Conservation (phyloP, 2,113 vertebrate species). For the Candoia aspera region DNA sequence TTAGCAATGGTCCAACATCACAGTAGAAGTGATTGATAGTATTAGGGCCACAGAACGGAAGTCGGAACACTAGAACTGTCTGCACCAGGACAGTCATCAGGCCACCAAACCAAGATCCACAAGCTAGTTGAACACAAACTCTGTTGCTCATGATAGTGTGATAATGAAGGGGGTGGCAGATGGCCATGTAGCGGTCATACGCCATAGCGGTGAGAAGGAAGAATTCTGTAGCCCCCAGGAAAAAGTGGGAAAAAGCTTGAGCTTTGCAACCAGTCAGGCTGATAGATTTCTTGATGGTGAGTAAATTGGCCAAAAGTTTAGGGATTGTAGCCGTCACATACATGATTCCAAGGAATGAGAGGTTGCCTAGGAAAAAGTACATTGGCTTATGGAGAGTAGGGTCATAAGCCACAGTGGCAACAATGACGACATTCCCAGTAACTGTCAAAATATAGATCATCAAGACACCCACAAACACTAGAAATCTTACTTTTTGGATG, state of each 20-base stretch:
- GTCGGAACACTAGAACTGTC: not conserved
- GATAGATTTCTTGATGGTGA: not conserved
- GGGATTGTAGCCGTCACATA: slow-evolving; percentile 1
- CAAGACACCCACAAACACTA: slow-evolving; percentile 1
- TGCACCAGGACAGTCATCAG: slow-evolving; percentile 3
- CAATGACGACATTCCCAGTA: slow-evolving; percentile 4
- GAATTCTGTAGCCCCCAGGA: slow-evolving; percentile 16
- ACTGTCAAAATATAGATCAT: not conserved
- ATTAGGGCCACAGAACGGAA: slow-evolving; percentile 27
- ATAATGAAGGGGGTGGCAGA: slow-evolving; percentile 1
- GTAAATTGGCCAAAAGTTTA: not conserved
- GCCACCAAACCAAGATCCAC: slow-evolving; percentile 15
- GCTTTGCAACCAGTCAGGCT: slow-evolving; percentile 6
- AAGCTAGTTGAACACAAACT: not conserved
- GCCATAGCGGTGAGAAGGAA: slow-evolving; percentile 20
- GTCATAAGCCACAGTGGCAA: not conserved
- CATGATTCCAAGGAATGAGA: slow-evolving; percentile 16
- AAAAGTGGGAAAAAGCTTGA: slow-evolving; percentile 19
- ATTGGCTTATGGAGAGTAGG: slow-evolving; percentile 10
- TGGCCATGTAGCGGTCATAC: not conserved
- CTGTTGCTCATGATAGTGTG: not conserved
- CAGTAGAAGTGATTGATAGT: slow-evolving; percentile 1
- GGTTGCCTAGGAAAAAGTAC: slow-evolving; percentile 15
- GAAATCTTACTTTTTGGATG: slow-evolving; percentile 4
- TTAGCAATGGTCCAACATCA: not conserved